These are phyloP conservation scores for Drusus annulatus DNA, from an alignment of 1,140 invertebrate species.

Conservation along the genomic window DNA sequence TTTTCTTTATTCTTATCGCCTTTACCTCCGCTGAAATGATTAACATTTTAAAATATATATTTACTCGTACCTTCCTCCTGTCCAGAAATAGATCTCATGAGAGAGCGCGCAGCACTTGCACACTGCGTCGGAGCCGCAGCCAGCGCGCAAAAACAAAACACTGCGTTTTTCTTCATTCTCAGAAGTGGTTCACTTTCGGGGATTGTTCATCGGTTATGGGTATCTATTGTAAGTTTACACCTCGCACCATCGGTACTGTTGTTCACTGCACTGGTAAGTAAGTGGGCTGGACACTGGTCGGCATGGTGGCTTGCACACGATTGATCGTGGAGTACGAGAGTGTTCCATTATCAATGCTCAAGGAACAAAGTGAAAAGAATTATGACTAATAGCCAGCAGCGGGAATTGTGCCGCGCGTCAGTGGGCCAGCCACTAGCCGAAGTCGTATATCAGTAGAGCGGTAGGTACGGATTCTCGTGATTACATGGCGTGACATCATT, in stretches of 20 bases:
- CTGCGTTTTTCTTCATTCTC: constrained; percentile 57
- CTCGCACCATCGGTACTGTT: too few species aligned
- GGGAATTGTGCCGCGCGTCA: constrained; percentile 46
- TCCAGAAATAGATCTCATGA: constrained; percentile 47
- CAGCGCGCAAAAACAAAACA: constrained; percentile 53
- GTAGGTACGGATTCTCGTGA: too few species aligned
- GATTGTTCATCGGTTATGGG: neutral
- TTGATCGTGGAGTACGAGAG: neutral
- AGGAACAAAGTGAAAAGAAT: constrained; percentile 41
- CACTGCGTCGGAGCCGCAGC: constrained; percentile 33
- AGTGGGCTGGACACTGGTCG: neutral
- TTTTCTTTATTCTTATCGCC: neutral
- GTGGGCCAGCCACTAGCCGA: neutral
- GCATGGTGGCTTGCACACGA: constrained; percentile 1
- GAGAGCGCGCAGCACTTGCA: constrained; percentile 1
- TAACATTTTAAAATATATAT: neutral
- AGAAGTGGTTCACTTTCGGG: neutral
- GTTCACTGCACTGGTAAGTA: neutral
- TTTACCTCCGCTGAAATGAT: neutral
- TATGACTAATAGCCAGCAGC: constrained; percentile 44
- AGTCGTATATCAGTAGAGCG: too few species aligned
- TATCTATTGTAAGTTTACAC: too few species aligned
- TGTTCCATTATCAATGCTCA: constrained; percentile 42
- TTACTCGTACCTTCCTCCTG: constrained; percentile 45
- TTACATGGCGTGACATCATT: constrained; percentile 47